A percentile compares a stretch with the other conserved stretches of the same genome.
Conservation (phyloP, 2,888 invertebrate genomes). For the Sphinx pinastri region DNA sequence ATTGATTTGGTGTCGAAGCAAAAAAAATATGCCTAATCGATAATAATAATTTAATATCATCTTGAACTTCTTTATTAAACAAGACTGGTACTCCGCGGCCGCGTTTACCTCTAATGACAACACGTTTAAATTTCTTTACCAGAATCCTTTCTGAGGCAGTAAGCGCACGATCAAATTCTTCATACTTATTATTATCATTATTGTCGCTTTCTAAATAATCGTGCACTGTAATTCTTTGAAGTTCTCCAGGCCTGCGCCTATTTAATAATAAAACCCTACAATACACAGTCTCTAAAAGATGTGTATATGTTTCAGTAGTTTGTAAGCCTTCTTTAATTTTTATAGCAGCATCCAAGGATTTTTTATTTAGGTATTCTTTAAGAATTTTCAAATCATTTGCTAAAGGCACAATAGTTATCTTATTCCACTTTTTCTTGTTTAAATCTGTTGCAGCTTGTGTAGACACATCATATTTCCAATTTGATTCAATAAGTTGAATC, state of each 20-base stretch:
- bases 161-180: background rate
- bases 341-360: background rate
- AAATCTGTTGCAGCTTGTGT: conserved; percentile 3
- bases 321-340: too few relatives aligned
- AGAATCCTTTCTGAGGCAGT: conserved; percentile 3
- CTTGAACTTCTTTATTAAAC: too few relatives aligned
- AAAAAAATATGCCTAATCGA: too few relatives aligned
- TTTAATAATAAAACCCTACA: conserved; percentile 43
- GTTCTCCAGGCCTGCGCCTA: conserved; percentile 40
- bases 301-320: conserved; percentile 34
- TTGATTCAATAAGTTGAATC: background rate
- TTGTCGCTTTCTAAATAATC: conserved; percentile 36
- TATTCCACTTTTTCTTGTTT: conserved; percentile 1
- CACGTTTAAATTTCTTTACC: background rate
- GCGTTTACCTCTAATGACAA: conserved; percentile 10
- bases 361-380: background rate
- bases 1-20: too few relatives aligned
- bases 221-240: conserved; percentile 40
- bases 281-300: conserved; percentile 41
- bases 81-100: background rate
- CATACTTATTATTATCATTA: conserved; percentile 23
- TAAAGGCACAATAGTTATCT: background rate
- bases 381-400: conserved; percentile 7
- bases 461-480: conserved; percentile 8
- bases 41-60: too few relatives aligned